Percentiles rank a stretch among this genome's conserved stretches.
phyloP scores from a whole-genome alignment of 2,797 vertebrate genomes.

The Sandelia bainsii region DNA sequence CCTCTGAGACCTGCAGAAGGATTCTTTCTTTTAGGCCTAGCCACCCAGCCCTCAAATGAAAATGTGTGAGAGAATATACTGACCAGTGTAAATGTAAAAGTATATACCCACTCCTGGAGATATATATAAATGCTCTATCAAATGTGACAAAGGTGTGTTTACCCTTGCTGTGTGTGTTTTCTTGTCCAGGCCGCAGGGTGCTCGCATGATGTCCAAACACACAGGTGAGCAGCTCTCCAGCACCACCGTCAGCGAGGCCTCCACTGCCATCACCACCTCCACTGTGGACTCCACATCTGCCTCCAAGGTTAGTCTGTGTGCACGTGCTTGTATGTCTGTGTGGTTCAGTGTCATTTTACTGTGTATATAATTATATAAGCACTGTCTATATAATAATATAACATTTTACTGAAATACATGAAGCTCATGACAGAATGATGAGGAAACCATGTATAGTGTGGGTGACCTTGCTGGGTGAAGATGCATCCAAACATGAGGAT shows the following conservation, averaged over 20 bases:
- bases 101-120: neutral
- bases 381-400: no score
- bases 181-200: slow-evolving; percentile 81
- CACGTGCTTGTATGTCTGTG: slow-evolving; percentile 2
- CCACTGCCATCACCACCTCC: slow-evolving; percentile 89
- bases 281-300: slow-evolving; percentile 87
- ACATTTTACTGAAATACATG: neutral
- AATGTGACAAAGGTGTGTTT: slow-evolving; percentile 5
- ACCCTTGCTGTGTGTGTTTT: neutral
- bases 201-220: slow-evolving; percentile 85
- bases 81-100: neutral
- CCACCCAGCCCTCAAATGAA: neutral
- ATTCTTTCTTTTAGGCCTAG: neutral
- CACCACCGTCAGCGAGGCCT: slow-evolving; percentile 93
- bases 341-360: neutral
- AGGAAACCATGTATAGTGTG: neutral
- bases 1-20: slow-evolving; percentile 5
- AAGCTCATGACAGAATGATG: neutral
- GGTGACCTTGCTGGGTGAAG: neutral
- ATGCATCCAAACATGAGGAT: neutral
- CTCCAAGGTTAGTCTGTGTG: slow-evolving; percentile 86
- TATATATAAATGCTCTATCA: neutral
- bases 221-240: slow-evolving; percentile 88
- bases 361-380: no score
- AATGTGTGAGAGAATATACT: neutral